These are phyloP conservation scores for Lissonota sp. DNA, from an alignment of 2,888 invertebrate genomes.

Conservation along the genomic window DNA sequence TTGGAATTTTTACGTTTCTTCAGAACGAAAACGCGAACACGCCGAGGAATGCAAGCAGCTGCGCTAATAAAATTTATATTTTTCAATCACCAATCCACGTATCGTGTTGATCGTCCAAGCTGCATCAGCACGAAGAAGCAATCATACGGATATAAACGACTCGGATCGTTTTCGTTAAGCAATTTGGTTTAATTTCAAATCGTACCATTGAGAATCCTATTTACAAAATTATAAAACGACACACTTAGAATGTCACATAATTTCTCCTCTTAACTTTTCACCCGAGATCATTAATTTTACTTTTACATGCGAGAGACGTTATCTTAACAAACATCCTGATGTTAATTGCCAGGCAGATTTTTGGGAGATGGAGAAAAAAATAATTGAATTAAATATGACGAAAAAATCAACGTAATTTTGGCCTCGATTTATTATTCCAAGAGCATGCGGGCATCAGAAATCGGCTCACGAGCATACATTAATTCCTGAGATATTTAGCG, in stretches of 20 bases:
- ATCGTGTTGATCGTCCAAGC: conserved; percentile 14
- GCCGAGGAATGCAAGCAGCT: not conserved
- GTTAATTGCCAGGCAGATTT: conserved; percentile 36
- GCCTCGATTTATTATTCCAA: conserved; percentile 52
- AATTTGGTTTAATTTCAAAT: not conserved
- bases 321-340: conserved; percentile 26
- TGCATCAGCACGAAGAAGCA: not conserved
- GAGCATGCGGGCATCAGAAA: conserved; percentile 30
- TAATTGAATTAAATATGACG: conserved; percentile 39
- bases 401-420: conserved; percentile 8
- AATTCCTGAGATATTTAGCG: conserved; percentile 65
- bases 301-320: not conserved
- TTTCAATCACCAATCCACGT: conserved; percentile 5
- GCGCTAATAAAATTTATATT: conserved; percentile 2
- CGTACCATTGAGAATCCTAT: conserved; percentile 38
- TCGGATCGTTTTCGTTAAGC: too few species aligned
- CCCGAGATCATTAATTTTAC: too few species aligned
- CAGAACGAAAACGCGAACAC: not conserved
- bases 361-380: conserved; percentile 16
- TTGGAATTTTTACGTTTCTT: conserved; percentile 28
- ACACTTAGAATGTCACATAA: conserved; percentile 7
- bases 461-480: conserved; percentile 19
- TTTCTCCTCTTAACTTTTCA: not conserved
- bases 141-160: too few species aligned
- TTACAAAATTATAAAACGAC: conserved; percentile 30